Conservation (phyloP, 1,140 invertebrate genomes). For the Reticulitermes speratus region DNA sequence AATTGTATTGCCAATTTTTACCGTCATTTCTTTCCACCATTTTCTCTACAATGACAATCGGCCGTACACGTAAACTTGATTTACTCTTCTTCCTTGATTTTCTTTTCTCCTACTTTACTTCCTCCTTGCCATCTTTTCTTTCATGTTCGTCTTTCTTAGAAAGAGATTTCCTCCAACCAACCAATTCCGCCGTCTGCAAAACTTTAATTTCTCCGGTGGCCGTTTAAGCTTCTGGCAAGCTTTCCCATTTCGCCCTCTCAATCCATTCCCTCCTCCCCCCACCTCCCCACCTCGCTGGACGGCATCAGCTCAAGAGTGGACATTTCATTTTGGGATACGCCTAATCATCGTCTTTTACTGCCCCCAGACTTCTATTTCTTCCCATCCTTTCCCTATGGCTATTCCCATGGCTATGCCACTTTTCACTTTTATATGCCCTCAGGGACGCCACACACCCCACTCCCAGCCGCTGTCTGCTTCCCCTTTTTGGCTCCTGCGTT, state of each 20-base stretch:
- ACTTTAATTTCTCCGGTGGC: conserved; percentile 33
- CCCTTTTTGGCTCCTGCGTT: neutral
- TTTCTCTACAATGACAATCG: neutral
- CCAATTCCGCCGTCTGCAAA: neutral
- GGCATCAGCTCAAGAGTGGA: conserved; percentile 33
- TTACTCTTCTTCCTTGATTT: neutral
- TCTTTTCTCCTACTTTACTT: conserved; percentile 22
- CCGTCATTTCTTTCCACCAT: neutral
- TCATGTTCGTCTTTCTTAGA: conserved; percentile 17
- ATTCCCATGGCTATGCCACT: conserved; percentile 31
- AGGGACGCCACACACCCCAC: conserved; percentile 32
- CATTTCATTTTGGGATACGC: conserved; percentile 45
- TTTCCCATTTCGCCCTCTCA: neutral
- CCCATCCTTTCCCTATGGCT: conserved; percentile 22
- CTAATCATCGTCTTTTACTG: conserved; percentile 37
- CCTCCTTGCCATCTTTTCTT: neutral
- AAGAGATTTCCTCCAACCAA: neutral
- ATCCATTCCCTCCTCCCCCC: conserved; percentile 36
- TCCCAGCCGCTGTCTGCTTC: neutral
- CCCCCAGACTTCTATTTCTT: conserved; percentile 5
- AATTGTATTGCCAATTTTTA: conserved; percentile 4
- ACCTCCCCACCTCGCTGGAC: conserved; percentile 39
- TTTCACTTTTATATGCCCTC: conserved; percentile 40
- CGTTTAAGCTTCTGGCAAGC: conserved; percentile 22
- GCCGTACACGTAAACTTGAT: neutral